Evolutionary conservation across 2,888 invertebrate species (phyloP), one percentile per base, ranked within the genome.

Genomic region (Eucera pruinosa): DNA sequence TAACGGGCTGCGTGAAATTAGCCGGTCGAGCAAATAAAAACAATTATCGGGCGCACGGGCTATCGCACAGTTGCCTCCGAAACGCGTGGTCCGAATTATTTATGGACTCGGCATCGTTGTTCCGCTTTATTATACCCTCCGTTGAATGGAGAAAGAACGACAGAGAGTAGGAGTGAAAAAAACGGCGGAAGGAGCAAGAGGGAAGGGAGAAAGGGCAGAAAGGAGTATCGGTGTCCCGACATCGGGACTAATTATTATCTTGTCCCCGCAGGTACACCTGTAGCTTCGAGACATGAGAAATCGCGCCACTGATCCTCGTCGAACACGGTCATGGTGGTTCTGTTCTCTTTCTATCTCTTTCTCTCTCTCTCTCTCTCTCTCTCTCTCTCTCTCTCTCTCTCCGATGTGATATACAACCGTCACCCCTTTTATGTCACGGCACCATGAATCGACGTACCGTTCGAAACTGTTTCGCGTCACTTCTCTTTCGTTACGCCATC

Each of bases 231-330:
- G 70, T 82, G 82, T 80, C 83, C 61, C 69, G 75, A 65, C 71
- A 81, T 85, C 82, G 82, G 75, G 73, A 70, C 83, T 86, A 88
- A 89, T 89, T 89, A 87, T 88, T 86, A 88, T 88, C 84, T 83
- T 78, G 78, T 78, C 75, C 80, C 82, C 78, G 80, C 82, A 78
- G 83, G 81, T 87, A 86, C 84, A 87, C 86, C 85, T 86, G 88
- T 82, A 84, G 78, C 72, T 72, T 47, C 57, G 65, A 45, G 73
- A 73, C 70, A 71, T 65, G 62, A 78, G 72, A 74, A 76, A 74
- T 80, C 78, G 58, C 78, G 69, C 71, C 77, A 71, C 79, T 33
- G 58, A 74, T 71, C 52, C 69, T 73, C 73, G 76, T 70, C 75
- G 72, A 73, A 65, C 79, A 77, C 57, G 67, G 18, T 52, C 23